These are phyloP conservation scores for Antennarius striatus DNA, from an alignment of 2,113 vertebrate species.

Conservation along the genomic window DNA sequence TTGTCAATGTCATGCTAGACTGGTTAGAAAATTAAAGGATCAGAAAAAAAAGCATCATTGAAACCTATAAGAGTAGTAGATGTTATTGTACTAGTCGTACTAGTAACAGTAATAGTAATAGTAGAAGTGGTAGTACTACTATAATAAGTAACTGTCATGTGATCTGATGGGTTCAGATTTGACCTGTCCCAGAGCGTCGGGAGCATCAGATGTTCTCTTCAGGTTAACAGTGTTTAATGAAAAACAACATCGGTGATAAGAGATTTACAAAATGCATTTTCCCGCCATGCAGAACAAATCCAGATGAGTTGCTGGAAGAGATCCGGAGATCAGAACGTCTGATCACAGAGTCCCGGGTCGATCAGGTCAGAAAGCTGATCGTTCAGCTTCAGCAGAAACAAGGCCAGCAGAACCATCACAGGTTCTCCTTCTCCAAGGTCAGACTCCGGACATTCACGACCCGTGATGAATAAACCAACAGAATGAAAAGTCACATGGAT, in stretches of 20 bases:
- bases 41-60: no score
- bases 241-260: not conserved
- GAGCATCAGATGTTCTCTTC: no score
- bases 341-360: constrained; percentile 82
- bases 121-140: no score
- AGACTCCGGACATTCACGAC: constrained; percentile 12
- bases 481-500: not conserved
- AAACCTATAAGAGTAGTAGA: no score
- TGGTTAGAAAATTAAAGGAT: no score
- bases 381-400: constrained; percentile 88
- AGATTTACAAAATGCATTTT: not conserved
- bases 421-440: constrained; percentile 91
- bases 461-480: not conserved
- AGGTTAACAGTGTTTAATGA: not conserved
- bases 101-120: no score
- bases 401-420: constrained; percentile 79
- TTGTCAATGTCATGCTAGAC: no score
- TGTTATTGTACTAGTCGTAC: no score
- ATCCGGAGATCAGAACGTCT: constrained; percentile 86
- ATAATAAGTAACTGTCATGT: no score
- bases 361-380: constrained; percentile 85
- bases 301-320: constrained; percentile 82
- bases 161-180: no score
- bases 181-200: no score
- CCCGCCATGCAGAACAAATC: constrained; percentile 79